Base-by-base conservation (phyloP, 2,888 invertebrate species). In the Andricus curvator region DNA sequence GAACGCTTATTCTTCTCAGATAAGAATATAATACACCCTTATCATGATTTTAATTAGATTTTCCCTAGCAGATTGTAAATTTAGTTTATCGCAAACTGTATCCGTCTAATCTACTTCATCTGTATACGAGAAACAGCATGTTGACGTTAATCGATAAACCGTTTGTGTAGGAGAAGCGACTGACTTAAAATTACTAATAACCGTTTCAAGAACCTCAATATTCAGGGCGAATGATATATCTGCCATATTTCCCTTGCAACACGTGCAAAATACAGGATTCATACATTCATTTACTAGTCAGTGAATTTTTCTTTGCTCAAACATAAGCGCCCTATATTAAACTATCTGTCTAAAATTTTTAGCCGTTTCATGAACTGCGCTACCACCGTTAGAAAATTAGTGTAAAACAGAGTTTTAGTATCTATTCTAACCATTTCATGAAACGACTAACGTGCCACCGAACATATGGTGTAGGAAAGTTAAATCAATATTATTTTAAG, bases 101-200 rank as follows among this genome's bases (percentile, higher is more conserved):
- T 22, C 4, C 11, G 13, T 22, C 1, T 60, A 60, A 70, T 51
- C 20, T 51, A 51, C 5, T 48, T 51, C 51, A 51, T 62, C n/a
- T 62, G 62, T 33, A 22, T 13, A 51, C 15, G n/a, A 33, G 56
- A 29, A 25, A n/a, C 20, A 41, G 29, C 37, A 77, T 60, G 37
- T 20, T 60, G 77, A 17, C 77, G 62, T 77, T 77, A 62, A 77
- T 77, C 77, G 62, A 77, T 62, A 62, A 37, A 64, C 25, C 51
- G 37, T 77, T 77, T 60, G 60, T 41, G 13, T 64, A 37, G n/a
- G 15, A 22, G 20, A 70, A 48, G 25, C 29, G 44, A 17, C 4
- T 70, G 29, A 44, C 22, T 62, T 25, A 60, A 77, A 62, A 60
- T 77, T 62, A 64, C 41, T 77, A 77, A 77, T 77, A 77, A 77